Evolutionary conservation across 2,113 vertebrate genomes (phyloP).

Genomic region (Podilymbus podiceps): DNA sequence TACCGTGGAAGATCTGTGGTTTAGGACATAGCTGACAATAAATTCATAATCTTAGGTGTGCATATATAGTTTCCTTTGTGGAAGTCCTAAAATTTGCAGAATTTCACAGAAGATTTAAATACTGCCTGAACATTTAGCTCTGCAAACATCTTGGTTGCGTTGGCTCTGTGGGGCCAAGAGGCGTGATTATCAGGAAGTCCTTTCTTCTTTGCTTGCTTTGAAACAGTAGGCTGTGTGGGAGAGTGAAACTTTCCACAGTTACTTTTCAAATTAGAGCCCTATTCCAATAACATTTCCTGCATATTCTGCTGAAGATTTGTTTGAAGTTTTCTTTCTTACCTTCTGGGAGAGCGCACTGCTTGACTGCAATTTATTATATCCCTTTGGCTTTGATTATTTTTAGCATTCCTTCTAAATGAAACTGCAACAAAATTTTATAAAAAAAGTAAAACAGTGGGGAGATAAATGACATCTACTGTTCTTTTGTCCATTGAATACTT

Average conservation of each 20-base stretch:
- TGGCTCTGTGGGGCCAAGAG: background rate
- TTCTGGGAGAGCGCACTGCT: background rate
- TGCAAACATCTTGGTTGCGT: background rate
- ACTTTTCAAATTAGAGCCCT: background rate
- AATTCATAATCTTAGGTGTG: background rate
- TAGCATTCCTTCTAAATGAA: background rate
- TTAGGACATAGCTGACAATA: background rate
- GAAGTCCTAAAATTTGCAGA: background rate
- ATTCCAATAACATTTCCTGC: background rate
- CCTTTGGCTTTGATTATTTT: background rate
- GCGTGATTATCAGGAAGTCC: background rate
- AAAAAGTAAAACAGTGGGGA: background rate
- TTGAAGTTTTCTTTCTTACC: background rate
- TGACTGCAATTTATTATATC: background rate
- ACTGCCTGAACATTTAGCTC: background rate
- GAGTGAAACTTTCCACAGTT: background rate
- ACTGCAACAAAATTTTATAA: background rate
- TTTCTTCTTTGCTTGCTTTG: background rate
- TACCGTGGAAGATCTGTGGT: background rate
- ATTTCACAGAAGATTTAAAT: background rate
- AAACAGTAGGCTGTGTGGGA: background rate
- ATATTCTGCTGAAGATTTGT: background rate
- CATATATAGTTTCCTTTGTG: background rate
- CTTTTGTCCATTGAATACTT: too few species aligned
- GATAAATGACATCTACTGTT: too few species aligned